A percentile compares a stretch with the other conserved stretches of the same genome.
Conservation (phyloP, 2,888 invertebrate species). For the Rhodophaea formosa region DNA sequence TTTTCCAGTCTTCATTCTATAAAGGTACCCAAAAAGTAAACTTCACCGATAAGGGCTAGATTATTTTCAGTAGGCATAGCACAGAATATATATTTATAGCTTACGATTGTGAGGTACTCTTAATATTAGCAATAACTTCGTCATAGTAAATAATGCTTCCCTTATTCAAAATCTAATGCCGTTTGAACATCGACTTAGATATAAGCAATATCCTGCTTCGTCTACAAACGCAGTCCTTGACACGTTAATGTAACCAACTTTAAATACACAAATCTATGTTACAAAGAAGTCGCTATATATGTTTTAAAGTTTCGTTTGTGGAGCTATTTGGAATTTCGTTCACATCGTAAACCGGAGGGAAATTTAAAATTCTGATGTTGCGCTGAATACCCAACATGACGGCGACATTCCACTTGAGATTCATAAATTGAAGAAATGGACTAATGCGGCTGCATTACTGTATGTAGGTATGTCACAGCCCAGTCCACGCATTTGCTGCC, state of each 20-base stretch:
- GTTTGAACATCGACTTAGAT: not conserved
- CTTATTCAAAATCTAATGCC: too few relatives aligned
- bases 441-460: constrained; percentile 41
- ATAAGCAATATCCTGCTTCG: not conserved
- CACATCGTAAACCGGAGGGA: not conserved
- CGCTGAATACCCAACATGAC: constrained; percentile 6
- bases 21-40: too few relatives aligned
- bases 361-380: constrained; percentile 28
- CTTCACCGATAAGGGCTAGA: too few relatives aligned
- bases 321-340: not conserved
- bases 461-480: too few relatives aligned
- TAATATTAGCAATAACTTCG: too few relatives aligned
- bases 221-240: constrained; percentile 1
- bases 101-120: too few relatives aligned
- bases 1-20: too few relatives aligned
- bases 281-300: not conserved
- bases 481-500: not conserved
- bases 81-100: too few relatives aligned
- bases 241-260: not conserved
- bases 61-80: too few relatives aligned
- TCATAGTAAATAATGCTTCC: not conserved
- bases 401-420: constrained; percentile 35
- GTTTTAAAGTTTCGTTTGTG: not conserved
- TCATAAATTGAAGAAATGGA: constrained; percentile 57
- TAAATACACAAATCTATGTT: not conserved